These are phyloP conservation scores for Cichlasoma orientale DNA, from an alignment of 2,797 vertebrate species.

Conservation along the genomic window DNA sequence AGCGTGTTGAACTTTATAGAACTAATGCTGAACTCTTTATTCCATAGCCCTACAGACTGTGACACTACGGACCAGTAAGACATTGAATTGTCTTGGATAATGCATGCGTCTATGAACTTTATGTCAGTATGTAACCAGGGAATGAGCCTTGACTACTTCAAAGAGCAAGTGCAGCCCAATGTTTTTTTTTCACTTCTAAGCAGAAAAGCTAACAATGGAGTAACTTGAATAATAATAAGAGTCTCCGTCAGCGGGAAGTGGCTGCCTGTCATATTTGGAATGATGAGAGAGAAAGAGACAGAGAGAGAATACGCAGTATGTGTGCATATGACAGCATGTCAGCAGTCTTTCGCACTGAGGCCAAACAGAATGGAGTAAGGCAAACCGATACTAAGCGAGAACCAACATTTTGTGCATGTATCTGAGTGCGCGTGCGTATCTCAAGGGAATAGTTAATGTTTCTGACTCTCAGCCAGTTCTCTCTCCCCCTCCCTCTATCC, in stretches of 20 bases:
- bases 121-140: constrained; percentile 42
- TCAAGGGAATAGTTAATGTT: constrained; percentile 65
- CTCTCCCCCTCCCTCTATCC: neutral
- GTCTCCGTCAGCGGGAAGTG: constrained; percentile 21
- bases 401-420: constrained; percentile 16
- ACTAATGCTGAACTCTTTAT: constrained; percentile 48
- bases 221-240: constrained; percentile 42
- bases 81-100: constrained; percentile 57
- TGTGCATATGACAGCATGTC: constrained; percentile 58
- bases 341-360: constrained; percentile 37
- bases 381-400: constrained; percentile 22
- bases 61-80: constrained; percentile 35
- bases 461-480: constrained; percentile 51
- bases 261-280: constrained; percentile 45
- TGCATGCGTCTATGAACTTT: constrained; percentile 56
- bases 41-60: constrained; percentile 35
- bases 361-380: constrained; percentile 37
- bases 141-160: constrained; percentile 57
- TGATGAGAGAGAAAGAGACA: constrained; percentile 41
- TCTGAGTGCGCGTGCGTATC: constrained; percentile 23
- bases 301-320: constrained; percentile 38
- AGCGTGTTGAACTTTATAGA: constrained; percentile 52
- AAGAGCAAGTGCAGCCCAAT: constrained; percentile 36
- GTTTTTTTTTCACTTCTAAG: constrained; percentile 13
- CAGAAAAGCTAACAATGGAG: constrained; percentile 45